Evolutionary conservation across 2,888 invertebrate species (phyloP), one percentile per base, ranked within the genome.

Genomic region (Plagodis pulveraria): DNA sequence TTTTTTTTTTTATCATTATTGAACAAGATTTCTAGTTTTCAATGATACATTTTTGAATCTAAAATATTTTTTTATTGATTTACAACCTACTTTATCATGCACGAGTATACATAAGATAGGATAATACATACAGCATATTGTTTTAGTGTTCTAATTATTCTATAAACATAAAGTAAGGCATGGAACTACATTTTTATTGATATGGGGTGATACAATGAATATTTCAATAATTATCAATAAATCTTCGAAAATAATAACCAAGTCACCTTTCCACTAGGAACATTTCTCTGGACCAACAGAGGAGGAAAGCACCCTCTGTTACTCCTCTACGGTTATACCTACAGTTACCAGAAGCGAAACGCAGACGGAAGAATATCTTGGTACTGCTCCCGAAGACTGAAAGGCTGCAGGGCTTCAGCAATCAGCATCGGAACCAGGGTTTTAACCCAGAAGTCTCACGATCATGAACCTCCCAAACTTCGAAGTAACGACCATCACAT

Each of bases 311-410:
- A 92, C 66, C 91, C 91, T 0, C 76, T 91, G 0, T 83, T 92
- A 0, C 78, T 89, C 7, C 76, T 89, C 32, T 65, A 73, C 6
- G 88, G 87, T 5, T 91, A 85, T 71, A 91, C 91, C 0, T 92
- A 87, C 77, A 91, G 90, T 63, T 91, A 84, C 59, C 91, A 92
- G 72, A 91, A 91, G 67, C 79, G 80, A 61, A 91, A 91, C 63
- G 91, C 86, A 7, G 83, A 90, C 63, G 91, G 91, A 2, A 77
- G 89, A 45, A 74, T 89, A 62, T 87, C 88, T 33, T 93, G 92
- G 92, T 91, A 91, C 70, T 92, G 92, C 63, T 92, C 92, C 0
- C 72, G 89, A 63, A 81, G 91, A 56, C 72, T 91, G 47, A 89
- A 86, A 51, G 92, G 92, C 0, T 92, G 92, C 69, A 80, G 83